Evolutionary conservation across 1,140 invertebrate species (phyloP).

Genomic region (Mesaphorura yosii): DNA sequence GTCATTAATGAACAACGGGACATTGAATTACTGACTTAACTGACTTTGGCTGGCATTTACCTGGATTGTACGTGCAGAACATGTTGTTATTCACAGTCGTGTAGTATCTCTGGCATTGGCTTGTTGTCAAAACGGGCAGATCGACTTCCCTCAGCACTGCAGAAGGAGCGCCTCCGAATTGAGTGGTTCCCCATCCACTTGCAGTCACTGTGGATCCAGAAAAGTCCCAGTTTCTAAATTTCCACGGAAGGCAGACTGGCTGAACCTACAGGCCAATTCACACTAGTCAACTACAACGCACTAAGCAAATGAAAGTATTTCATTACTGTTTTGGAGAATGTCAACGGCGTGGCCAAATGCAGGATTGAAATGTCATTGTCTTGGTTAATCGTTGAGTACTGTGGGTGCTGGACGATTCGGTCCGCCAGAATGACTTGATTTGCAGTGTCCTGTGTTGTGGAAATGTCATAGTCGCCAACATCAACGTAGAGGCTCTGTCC

Average conservation of each 20-base stretch:
- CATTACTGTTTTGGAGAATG: constrained; percentile 44
- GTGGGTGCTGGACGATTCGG: background rate
- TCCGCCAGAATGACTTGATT: background rate
- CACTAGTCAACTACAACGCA: too few species aligned
- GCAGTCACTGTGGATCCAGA: background rate
- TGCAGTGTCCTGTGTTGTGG: background rate
- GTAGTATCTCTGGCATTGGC: constrained; percentile 37
- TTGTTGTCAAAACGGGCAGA: constrained; percentile 45
- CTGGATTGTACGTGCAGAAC: constrained; percentile 51
- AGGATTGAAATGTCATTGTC: constrained; percentile 32
- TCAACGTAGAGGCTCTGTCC: background rate
- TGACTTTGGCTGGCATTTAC: too few species aligned
- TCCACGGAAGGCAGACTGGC: constrained; percentile 20
- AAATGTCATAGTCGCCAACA: background rate
- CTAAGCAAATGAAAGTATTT: too few species aligned
- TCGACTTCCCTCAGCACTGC: constrained; percentile 46
- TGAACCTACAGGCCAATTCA: constrained; percentile 6
- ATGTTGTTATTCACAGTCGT: constrained; percentile 40
- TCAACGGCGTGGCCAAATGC: constrained; percentile 38
- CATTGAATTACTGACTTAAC: too few species aligned
- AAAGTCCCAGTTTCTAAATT: constrained; percentile 9
- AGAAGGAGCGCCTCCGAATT: constrained; percentile 41
- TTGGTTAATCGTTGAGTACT: background rate
- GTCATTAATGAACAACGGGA: too few species aligned
- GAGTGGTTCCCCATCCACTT: constrained; percentile 30